Conservation (phyloP, 1,140 invertebrate species). For the Contarinia nasturtii region DNA sequence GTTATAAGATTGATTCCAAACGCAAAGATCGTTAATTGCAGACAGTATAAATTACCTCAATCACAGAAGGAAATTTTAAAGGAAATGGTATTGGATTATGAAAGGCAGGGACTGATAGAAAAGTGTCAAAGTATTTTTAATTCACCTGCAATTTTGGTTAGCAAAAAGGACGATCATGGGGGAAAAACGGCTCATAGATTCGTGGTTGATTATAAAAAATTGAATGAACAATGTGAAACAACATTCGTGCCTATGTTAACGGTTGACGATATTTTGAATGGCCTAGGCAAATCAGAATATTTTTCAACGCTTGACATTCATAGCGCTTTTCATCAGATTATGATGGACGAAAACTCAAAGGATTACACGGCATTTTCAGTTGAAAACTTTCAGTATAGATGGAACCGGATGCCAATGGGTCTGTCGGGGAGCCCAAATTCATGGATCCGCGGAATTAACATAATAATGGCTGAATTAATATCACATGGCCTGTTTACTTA, state of each 20-base stretch:
- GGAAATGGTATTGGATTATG: conserved; percentile 2
- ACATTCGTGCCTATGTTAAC: conserved; percentile 27
- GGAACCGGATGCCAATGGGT: conserved; percentile 25
- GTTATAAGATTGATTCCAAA: not conserved
- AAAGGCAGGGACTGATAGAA: conserved; percentile 5
- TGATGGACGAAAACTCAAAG: conserved; percentile 15
- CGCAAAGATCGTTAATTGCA: not conserved
- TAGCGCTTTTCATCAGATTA: conserved; percentile 26
- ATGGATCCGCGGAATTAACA: conserved; percentile 12
- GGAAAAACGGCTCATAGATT: conserved; percentile 11
- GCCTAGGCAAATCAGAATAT: conserved; percentile 13
- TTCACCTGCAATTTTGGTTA: conserved; percentile 7
- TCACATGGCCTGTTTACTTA: conserved; percentile 8
- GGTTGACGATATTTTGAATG: conserved; percentile 24
- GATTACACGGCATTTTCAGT: conserved; percentile 25
- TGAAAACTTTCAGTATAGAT: conserved; percentile 21
- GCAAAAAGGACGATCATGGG: conserved; percentile 5
- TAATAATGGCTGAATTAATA: conserved; percentile 7
- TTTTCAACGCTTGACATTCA: conserved; percentile 24
- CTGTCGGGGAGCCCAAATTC: conserved; percentile 13
- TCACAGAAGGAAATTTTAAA: conserved; percentile 1
- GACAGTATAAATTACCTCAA: not conserved
- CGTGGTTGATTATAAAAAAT: conserved; percentile 13
- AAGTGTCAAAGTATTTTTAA: conserved; percentile 6
- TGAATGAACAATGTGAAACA: conserved; percentile 16